phyloP scores from a whole-genome alignment of 2,797 vertebrate genomes.

The Margarornis squamiger region DNA sequence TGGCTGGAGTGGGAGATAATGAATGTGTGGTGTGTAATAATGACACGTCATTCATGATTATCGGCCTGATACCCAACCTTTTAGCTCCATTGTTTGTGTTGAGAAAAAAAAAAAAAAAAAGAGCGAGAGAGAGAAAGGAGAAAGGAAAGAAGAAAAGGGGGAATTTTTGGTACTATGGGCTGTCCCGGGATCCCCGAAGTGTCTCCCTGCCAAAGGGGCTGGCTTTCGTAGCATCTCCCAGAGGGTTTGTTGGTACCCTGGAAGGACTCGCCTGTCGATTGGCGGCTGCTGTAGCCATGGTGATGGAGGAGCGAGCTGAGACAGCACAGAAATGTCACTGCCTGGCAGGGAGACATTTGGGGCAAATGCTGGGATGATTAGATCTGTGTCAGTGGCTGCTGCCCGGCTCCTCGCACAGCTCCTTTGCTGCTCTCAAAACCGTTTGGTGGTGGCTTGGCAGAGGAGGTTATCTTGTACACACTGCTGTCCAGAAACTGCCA shows the following conservation, averaged over 20 bases:
- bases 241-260: constrained; percentile 31
- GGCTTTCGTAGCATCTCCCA: constrained; percentile 11
- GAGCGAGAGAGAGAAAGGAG: background rate
- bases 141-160: background rate
- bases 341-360: background rate
- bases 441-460: background rate
- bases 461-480: background rate
- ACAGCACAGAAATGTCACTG: constrained; percentile 42
- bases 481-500: constrained; percentile 34
- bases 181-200: background rate
- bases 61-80: constrained; percentile 75
- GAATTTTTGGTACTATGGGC: background rate
- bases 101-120: background rate
- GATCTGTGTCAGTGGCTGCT: background rate
- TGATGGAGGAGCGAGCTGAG: background rate
- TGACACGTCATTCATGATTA: constrained; percentile 74
- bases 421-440: background rate
- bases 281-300: constrained; percentile 58
- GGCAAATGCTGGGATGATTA: background rate
- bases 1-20: constrained; percentile 77
- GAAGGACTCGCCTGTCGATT: constrained; percentile 29
- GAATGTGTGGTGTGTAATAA: constrained; percentile 74
- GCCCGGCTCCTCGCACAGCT: background rate
- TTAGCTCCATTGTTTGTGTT: constrained; percentile 71
- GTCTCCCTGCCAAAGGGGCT: constrained; percentile 30